Conservation (phyloP, 2,888 invertebrate species). For the Aplocera efformata region DNA sequence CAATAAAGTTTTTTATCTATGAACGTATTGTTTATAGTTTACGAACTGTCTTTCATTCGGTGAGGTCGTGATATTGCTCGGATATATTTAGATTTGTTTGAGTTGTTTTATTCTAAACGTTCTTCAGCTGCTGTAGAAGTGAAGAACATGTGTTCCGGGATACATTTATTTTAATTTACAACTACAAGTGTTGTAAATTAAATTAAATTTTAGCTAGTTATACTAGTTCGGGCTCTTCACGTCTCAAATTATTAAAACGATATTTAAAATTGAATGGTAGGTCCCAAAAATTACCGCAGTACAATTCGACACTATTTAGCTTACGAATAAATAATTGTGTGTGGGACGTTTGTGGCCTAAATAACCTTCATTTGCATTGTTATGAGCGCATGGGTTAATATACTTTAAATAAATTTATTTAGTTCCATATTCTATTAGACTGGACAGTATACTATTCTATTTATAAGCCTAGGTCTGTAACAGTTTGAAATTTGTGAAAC, state of each 20-base stretch:
- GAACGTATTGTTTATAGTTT: conserved; percentile 7
- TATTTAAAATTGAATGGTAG: not conserved
- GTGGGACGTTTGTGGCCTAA: conserved; percentile 16
- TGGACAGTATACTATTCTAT: too few species aligned
- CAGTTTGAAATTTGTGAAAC: too few species aligned
- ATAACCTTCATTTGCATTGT: conserved; percentile 20
- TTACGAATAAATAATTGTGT: conserved; percentile 14
- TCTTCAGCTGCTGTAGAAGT: not conserved
- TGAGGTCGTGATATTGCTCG: conserved; percentile 11
- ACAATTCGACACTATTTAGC: not conserved
- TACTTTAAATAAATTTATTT: conserved; percentile 4
- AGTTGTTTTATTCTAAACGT: not conserved
- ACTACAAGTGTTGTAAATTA: too few species aligned
- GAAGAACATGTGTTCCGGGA: too few species aligned
- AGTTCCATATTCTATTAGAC: not conserved
- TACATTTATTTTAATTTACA: too few species aligned
- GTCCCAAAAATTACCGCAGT: too few species aligned
- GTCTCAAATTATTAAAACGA: too few species aligned
- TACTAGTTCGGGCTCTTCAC: too few species aligned
- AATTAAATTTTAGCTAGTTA: too few species aligned
- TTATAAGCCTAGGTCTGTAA: too few species aligned
- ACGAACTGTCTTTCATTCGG: conserved; percentile 6
- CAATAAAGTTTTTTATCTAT: too few species aligned
- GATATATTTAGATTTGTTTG: not conserved
- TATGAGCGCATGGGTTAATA: conserved; percentile 8